These are phyloP conservation scores for Pararge aegeria DNA, from an alignment of 1,140 invertebrate species.

Conservation along the genomic window DNA sequence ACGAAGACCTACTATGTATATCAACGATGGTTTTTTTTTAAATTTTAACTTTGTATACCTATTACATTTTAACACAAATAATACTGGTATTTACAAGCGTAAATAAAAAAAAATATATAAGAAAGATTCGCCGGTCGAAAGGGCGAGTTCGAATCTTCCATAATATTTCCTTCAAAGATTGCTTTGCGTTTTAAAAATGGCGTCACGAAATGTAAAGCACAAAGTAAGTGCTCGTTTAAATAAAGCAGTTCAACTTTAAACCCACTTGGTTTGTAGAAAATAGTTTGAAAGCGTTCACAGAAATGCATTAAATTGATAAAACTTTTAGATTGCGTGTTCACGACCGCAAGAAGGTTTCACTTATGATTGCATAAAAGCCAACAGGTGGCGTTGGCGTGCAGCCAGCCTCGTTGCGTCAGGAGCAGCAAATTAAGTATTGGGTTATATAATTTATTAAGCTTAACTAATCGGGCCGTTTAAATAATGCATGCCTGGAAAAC, in stretches of 20 bases:
- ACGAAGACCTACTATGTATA: too few species aligned
- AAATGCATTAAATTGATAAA: constrained; percentile 14
- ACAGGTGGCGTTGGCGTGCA: constrained; percentile 13
- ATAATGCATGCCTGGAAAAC: constrained; percentile 10
- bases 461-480: constrained; percentile 21
- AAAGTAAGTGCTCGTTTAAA: constrained; percentile 7
- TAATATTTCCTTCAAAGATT: background rate
- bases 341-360: background rate
- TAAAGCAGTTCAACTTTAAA: constrained; percentile 13
- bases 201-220: background rate
- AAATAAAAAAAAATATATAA: too few species aligned
- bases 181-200: background rate
- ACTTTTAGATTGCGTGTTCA: constrained; percentile 8
- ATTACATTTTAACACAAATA: too few species aligned
- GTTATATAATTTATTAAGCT: constrained; percentile 33
- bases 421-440: constrained; percentile 21
- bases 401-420: constrained; percentile 1
- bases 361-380: constrained; percentile 6
- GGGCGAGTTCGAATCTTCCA: background rate
- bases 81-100: too few species aligned
- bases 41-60: too few species aligned
- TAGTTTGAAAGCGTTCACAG: constrained; percentile 8
- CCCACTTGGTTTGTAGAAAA: background rate
- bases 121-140: background rate
- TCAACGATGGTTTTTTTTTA: too few species aligned